Conservation (phyloP, 2,797 vertebrate genomes). For the Limnodromus scolopaceus region DNA sequence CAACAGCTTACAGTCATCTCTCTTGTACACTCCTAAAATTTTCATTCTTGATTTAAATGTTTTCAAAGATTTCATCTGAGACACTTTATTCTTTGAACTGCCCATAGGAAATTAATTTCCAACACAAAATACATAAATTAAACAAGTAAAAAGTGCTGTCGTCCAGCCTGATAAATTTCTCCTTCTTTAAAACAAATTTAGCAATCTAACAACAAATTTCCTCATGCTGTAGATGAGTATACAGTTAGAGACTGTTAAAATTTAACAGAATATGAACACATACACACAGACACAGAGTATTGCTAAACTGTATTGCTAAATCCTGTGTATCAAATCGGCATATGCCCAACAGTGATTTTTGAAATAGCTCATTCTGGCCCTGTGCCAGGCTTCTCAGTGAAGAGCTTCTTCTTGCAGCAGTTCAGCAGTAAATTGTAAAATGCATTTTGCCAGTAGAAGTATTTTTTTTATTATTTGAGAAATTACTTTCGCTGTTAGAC, state of each 20-base stretch:
- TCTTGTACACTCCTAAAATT: neutral
- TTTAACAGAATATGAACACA: neutral
- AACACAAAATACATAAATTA: neutral
- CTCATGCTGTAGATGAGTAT: neutral
- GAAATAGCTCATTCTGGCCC: conserved; percentile 9
- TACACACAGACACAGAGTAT: neutral
- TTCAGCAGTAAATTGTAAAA: conserved; percentile 52
- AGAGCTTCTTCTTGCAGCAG: neutral
- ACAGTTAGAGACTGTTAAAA: neutral
- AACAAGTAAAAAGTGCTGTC: neutral
- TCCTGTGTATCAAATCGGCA: conserved; percentile 16
- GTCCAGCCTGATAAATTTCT: neutral
- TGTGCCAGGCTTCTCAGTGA: conserved; percentile 13
- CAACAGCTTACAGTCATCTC: neutral
- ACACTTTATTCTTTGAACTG: neutral
- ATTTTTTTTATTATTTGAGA: neutral
- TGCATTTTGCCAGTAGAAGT: neutral
- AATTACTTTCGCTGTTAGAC: conserved; percentile 1
- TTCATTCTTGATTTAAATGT: neutral
- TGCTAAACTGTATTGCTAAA: neutral
- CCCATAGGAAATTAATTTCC: neutral
- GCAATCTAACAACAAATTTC: neutral
- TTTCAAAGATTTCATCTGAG: neutral
- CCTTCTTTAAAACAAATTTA: neutral
- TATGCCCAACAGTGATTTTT: conserved; percentile 9